phyloP scores from a whole-genome alignment of 2,113 vertebrate species.

The Acrocephalus kingi region DNA sequence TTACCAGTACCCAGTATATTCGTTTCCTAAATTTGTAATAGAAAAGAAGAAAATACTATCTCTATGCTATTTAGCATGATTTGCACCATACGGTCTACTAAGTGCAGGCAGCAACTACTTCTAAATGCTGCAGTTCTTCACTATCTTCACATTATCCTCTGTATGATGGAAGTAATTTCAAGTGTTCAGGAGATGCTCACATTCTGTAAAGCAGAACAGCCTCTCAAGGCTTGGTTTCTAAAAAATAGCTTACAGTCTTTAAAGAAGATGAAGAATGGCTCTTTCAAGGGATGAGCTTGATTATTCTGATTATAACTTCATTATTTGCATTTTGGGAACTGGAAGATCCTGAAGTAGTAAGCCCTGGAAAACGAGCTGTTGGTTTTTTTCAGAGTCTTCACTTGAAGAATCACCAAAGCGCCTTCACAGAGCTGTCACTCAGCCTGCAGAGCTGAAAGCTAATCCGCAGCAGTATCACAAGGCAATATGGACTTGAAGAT shows the following conservation, averaged over 20 bases:
- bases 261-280: neutral
- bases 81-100: conserved; percentile 25
- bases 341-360: neutral
- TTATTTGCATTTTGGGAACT: conserved; percentile 15
- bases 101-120: conserved; percentile 35
- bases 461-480: neutral
- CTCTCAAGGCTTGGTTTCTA: neutral
- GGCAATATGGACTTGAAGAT: neutral
- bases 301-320: conserved; percentile 11
- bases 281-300: conserved; percentile 1
- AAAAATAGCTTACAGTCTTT: conserved; percentile 24
- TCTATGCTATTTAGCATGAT: neutral
- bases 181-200: neutral
- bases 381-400: neutral
- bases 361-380: neutral
- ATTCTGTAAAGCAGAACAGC: neutral
- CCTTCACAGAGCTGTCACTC: conserved; percentile 7
- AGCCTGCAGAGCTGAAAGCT: neutral
- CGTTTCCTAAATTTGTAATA: neutral
- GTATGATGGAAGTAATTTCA: conserved; percentile 24
- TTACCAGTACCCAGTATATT: neutral
- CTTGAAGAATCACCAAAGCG: neutral
- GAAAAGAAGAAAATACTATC: conserved; percentile 32
- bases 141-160: neutral
- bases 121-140: neutral